Percentiles rank a stretch among this genome's conserved stretches.
Evolutionary conservation across 2,797 vertebrate genomes (phyloP).

Genomic region (Pangasius krempfi): DNA sequence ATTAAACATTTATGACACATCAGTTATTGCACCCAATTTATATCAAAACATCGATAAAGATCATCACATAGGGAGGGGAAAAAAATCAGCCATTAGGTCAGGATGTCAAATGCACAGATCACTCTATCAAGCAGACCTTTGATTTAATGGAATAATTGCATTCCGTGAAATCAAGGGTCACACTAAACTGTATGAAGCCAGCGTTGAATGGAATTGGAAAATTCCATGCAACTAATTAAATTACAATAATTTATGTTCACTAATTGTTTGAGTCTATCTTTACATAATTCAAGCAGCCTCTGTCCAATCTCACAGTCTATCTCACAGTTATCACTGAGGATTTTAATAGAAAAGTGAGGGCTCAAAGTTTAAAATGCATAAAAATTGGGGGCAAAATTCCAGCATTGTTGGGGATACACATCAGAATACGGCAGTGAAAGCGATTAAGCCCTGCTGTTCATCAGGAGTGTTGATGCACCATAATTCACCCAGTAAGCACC

Average conservation of each 20-base stretch:
- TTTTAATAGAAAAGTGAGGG: conserved; percentile 19
- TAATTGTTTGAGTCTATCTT: not conserved
- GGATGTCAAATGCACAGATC: conserved; percentile 19
- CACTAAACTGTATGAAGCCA: not conserved
- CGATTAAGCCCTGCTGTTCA: conserved; percentile 7
- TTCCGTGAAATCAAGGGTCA: not conserved
- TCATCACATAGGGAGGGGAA: conserved; percentile 8
- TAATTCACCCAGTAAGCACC: not conserved
- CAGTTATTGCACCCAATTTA: conserved; percentile 33
- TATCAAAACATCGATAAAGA: conserved; percentile 27
- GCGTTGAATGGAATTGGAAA: conserved; percentile 1
- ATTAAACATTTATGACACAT: conserved; percentile 40
- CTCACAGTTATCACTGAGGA: not conserved
- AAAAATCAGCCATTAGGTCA: conserved; percentile 17
- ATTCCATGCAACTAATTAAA: not conserved
- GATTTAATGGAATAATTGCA: conserved; percentile 6
- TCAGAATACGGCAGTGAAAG: conserved; percentile 13
- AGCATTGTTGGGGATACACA: conserved; percentile 21
- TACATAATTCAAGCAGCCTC: conserved; percentile 10
- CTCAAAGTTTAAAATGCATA: conserved; percentile 24
- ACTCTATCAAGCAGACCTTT: conserved; percentile 18
- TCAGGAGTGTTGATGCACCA: not conserved
- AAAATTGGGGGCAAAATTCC: conserved; percentile 27
- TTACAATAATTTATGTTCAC: not conserved
- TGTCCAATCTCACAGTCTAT: not conserved